Evolutionary conservation across 37 sponge, comb jelly and placozoan genomes (phyloP).

Genomic region (Haliclona indistincta): DNA sequence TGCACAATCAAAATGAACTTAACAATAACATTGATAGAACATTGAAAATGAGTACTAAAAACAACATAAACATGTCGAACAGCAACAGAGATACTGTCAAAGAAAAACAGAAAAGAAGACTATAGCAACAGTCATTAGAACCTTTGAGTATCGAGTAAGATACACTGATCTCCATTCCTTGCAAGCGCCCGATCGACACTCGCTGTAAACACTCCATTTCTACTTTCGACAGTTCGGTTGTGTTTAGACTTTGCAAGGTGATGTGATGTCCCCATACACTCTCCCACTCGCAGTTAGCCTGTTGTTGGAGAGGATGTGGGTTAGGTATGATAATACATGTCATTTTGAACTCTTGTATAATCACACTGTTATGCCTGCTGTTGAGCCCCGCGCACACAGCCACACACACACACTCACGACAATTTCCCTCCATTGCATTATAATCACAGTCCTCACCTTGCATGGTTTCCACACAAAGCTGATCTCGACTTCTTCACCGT

Average conservation of each 20-base stretch:
- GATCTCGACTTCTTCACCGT: background rate
- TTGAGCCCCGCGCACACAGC: background rate
- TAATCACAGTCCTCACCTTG: background rate
- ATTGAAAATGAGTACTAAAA: background rate
- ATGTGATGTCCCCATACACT: constrained; percentile 45
- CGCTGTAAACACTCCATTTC: constrained; percentile 58
- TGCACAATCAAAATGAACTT: too few relatives aligned
- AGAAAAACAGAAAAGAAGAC: too few relatives aligned
- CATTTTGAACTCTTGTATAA: background rate
- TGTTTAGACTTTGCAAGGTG: constrained; percentile 26
- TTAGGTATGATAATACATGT: background rate
- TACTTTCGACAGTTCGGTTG: constrained; percentile 57
- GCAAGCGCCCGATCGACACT: constrained; percentile 50
- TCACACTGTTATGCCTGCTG: background rate
- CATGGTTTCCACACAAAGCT: constrained; percentile 37
- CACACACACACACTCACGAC: background rate
- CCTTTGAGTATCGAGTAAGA: constrained; percentile 57
- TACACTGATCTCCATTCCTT: constrained; percentile 53
- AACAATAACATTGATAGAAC: constrained; percentile 5
- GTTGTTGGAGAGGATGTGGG: background rate
- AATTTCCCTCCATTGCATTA: background rate
- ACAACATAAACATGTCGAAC: background rate
- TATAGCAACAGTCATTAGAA: too few relatives aligned
- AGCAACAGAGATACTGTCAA: background rate
- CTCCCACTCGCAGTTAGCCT: constrained; percentile 59